Conservation (phyloP, 2,797 vertebrate genomes). For the Tangara arthus region DNA sequence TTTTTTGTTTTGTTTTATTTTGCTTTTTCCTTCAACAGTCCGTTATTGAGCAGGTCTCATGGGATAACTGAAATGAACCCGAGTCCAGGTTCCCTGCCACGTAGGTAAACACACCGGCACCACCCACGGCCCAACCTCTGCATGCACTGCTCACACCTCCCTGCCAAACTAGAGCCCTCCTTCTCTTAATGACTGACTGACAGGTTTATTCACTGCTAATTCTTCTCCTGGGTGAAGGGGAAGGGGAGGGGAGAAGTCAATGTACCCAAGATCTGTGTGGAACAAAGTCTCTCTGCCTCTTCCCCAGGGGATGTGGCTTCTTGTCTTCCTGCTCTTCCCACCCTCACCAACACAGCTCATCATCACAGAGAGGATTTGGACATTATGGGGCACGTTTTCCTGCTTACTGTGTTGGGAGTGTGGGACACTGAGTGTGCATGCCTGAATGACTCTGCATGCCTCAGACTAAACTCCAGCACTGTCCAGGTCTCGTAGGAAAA, state of each 20-base stretch:
- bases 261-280: background rate
- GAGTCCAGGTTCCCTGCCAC: conserved; percentile 82
- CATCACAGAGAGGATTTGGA: background rate
- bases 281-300: background rate
- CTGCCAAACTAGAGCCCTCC: conserved; percentile 34
- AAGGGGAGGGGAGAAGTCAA: background rate
- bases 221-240: background rate
- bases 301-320: background rate
- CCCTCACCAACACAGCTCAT: conserved; percentile 20
- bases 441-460: conserved; percentile 33
- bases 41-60: conserved; percentile 96
- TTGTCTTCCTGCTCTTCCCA: background rate
- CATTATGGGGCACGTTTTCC: background rate
- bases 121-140: conserved; percentile 42
- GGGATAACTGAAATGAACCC: conserved; percentile 94
- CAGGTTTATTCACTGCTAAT: background rate
- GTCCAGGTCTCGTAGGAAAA: background rate
- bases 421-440: conserved; percentile 50
- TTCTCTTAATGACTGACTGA: background rate
- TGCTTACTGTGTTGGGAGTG: conserved; percentile 1
- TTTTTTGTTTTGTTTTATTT: conserved; percentile 55
- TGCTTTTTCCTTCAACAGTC: conserved; percentile 88
- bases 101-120: conserved; percentile 84
- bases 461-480: conserved; percentile 31
- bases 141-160: conserved; percentile 75